Evolutionary conservation across 2,797 vertebrate species (phyloP).

Genomic region (Agapornis canus): DNA sequence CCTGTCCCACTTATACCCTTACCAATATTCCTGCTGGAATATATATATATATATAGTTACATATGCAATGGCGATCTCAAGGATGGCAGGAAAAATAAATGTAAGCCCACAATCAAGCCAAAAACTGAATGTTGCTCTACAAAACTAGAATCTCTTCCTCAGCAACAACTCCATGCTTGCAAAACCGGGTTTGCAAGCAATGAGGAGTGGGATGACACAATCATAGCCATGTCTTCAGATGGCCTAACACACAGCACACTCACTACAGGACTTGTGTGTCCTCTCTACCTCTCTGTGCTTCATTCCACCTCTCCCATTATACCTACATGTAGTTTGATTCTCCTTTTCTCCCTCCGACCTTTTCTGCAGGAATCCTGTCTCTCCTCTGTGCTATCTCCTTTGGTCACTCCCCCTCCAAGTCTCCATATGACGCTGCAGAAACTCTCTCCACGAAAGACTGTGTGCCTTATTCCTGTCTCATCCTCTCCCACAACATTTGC

Average conservation of each 20-base stretch:
- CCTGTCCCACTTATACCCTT: neutral
- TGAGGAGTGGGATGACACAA: neutral
- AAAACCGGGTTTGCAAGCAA: neutral
- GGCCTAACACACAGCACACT: neutral
- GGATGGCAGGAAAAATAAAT: neutral
- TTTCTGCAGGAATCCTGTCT: neutral
- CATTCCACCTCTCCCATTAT: neutral
- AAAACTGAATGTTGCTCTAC: neutral
- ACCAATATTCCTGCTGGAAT: neutral
- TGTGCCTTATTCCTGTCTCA: neutral
- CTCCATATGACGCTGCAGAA: neutral
- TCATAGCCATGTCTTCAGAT: neutral
- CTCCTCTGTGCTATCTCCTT: neutral
- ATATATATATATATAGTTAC: no score
- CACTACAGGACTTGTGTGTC: neutral
- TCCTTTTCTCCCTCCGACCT: neutral
- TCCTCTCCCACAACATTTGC: neutral
- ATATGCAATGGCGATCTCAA: neutral
- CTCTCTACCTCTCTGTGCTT: neutral
- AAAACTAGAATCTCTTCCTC: neutral
- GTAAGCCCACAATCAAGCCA: neutral
- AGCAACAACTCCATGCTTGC: neutral
- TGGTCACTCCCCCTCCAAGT: neutral
- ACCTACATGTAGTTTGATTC: neutral
- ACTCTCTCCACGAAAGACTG: neutral